Evolutionary conservation across 2,113 vertebrate species (phyloP).

Genomic region (Scopus umbretta): DNA sequence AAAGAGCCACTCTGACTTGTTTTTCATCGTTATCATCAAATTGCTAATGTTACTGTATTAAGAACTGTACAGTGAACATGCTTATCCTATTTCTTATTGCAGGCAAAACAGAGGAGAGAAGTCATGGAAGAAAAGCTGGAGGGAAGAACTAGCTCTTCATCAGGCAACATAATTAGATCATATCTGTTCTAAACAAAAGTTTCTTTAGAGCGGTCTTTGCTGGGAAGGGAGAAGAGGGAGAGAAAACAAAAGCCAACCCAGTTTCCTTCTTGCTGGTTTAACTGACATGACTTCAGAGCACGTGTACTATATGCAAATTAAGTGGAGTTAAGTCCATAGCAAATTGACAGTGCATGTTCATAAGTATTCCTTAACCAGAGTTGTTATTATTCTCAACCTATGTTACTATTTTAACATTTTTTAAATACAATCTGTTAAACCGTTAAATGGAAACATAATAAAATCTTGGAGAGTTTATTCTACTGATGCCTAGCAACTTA

Average conservation of each 20-base stretch:
- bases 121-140: neutral
- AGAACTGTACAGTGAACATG: neutral
- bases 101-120: neutral
- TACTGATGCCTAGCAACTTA: neutral
- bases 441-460: neutral
- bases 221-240: neutral
- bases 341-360: neutral
- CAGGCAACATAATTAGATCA: neutral
- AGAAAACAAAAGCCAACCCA: neutral
- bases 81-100: neutral
- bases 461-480: neutral
- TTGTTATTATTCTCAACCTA: neutral
- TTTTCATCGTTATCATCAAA: neutral
- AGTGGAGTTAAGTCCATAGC: neutral
- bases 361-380: neutral
- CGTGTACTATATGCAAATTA: neutral
- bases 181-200: neutral
- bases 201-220: neutral
- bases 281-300: neutral
- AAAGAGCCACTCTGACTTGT: neutral
- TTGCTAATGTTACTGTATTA: neutral
- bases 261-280: neutral
- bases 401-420: neutral
- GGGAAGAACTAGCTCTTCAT: neutral
- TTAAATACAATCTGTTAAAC: neutral